Percentiles rank a stretch among this genome's conserved stretches.
These are phyloP conservation scores for Aphodius granarius DNA, from an alignment of 2,888 invertebrate genomes.

Conservation along the genomic window DNA sequence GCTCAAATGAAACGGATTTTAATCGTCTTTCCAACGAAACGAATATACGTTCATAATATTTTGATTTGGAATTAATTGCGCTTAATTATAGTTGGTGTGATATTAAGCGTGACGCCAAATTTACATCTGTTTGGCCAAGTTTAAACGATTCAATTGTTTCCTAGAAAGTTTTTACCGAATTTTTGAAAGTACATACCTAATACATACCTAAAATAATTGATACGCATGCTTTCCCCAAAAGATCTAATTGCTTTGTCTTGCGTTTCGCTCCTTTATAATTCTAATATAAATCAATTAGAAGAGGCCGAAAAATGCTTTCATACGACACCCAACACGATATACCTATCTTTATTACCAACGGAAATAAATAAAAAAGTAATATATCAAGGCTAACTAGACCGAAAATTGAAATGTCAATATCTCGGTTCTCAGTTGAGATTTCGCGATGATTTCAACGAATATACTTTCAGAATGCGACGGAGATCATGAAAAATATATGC, in stretches of 20 bases:
- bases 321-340: neutral
- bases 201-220: neutral
- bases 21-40: neutral
- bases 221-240: neutral
- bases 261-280: neutral
- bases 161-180: neutral
- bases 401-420: neutral
- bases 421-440: neutral
- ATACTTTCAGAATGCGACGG: neutral
- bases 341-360: neutral
- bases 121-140: neutral
- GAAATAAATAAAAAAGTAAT: neutral
- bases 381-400: neutral
- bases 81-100: neutral
- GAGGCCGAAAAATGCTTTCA: neutral
- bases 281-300: neutral
- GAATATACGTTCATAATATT: neutral
- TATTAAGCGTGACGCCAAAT: neutral
- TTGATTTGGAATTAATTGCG: neutral
- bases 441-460: neutral
- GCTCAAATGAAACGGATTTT: slow-evolving; percentile 2
- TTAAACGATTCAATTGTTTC: neutral
- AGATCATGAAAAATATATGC: neutral
- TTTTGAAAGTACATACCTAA: too few relatives aligned
- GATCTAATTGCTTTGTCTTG: neutral